Evolutionary conservation across 2,113 vertebrate species (phyloP).

Genomic region (Casuarius casuarius): DNA sequence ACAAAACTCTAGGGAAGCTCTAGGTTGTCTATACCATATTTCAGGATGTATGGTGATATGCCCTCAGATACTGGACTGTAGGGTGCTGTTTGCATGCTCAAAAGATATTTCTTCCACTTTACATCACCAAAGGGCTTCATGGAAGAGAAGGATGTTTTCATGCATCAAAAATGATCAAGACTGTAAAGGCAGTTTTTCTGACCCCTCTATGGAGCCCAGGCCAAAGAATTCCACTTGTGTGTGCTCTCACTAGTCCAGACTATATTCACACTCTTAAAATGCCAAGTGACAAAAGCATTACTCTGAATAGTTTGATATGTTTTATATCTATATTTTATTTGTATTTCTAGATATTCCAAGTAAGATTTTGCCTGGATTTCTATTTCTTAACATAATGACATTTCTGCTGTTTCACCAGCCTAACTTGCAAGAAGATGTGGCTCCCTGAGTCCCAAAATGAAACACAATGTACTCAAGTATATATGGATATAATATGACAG

Average conservation of each 20-base stretch:
- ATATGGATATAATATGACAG: background rate
- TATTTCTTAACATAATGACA: background rate
- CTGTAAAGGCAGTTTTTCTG: background rate
- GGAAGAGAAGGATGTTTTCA: background rate
- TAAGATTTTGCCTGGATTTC: background rate
- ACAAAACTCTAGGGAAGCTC: no score
- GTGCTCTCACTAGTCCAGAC: background rate
- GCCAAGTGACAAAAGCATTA: background rate
- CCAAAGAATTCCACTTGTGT: background rate
- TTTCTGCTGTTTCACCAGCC: background rate
- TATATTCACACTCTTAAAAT: background rate
- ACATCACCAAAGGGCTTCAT: background rate
- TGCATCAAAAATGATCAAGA: background rate
- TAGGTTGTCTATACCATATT: background rate
- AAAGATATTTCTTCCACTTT: background rate
- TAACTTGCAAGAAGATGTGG: background rate
- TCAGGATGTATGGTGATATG: background rate
- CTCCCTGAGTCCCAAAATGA: background rate
- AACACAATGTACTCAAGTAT: background rate
- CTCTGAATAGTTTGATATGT: background rate
- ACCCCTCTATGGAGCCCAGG: background rate
- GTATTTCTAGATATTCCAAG: background rate
- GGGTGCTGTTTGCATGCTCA: background rate
- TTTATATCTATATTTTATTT: background rate
- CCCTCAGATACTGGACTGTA: background rate